These are phyloP conservation scores for Amiota minor DNA, from an alignment of 2,888 invertebrate genomes.

Conservation along the genomic window DNA sequence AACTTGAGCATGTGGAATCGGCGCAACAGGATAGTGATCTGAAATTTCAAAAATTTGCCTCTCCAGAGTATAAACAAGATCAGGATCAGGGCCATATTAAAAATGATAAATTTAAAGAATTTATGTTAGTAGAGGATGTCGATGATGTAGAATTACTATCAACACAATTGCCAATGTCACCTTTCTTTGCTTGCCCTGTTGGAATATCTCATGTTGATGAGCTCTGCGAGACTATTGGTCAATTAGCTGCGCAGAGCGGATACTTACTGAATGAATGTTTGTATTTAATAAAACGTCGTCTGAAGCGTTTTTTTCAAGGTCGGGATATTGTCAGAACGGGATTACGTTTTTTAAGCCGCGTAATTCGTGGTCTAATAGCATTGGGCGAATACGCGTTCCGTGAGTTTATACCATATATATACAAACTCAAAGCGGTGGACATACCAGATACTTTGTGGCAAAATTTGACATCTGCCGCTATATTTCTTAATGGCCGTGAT, in stretches of 20 bases:
- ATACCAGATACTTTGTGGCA: constrained; percentile 65
- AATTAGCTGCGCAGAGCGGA: constrained; percentile 65
- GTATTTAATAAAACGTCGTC: constrained; percentile 62
- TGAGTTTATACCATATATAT: constrained; percentile 70
- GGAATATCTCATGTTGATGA: constrained; percentile 59
- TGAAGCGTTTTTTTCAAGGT: constrained; percentile 67
- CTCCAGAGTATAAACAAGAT: neutral
- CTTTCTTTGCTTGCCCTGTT: constrained; percentile 67
- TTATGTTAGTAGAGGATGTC: constrained; percentile 58
- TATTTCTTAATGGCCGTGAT: constrained; percentile 67
- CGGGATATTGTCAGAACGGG: constrained; percentile 59
- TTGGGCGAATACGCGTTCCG: constrained; percentile 72
- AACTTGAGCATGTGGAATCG: constrained; percentile 50
- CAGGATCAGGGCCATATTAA: constrained; percentile 22
- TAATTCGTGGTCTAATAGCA: constrained; percentile 65
- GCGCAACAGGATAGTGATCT: constrained; percentile 37
- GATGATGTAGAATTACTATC: constrained; percentile 41
- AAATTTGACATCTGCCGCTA: constrained; percentile 65
- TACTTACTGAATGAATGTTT: constrained; percentile 70
- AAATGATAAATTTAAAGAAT: neutral
- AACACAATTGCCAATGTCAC: constrained; percentile 55
- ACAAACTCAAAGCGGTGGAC: constrained; percentile 61
- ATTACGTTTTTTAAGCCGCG: constrained; percentile 69
- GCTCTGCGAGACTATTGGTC: constrained; percentile 69
- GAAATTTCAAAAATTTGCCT: constrained; percentile 39